phyloP scores from a whole-genome alignment of 2,888 invertebrate genomes.

The Archips xylosteana region DNA sequence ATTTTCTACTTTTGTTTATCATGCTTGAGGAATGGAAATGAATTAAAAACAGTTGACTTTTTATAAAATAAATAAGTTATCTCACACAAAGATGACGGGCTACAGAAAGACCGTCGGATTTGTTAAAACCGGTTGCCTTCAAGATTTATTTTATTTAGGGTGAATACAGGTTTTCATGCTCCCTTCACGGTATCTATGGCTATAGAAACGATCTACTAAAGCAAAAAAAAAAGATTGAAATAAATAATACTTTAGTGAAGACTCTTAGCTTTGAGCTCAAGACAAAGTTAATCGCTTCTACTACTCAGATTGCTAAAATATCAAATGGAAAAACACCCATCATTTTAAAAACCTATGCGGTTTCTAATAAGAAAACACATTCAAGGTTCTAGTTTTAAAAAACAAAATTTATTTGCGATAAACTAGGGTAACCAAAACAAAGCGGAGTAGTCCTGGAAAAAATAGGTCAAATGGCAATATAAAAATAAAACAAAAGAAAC shows the following conservation, averaged over 20 bases:
- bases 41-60: not conserved
- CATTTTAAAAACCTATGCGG: too few relatives aligned
- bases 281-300: too few relatives aligned
- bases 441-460: not conserved
- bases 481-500: conserved; percentile 18
- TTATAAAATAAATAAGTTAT: not conserved
- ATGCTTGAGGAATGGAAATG: too few relatives aligned
- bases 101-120: conserved; percentile 9
- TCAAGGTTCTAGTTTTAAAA: not conserved
- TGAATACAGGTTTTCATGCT: conserved; percentile 16
- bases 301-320: not conserved
- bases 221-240: not conserved
- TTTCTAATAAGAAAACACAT: too few relatives aligned
- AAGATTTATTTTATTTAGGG: conserved; percentile 20
- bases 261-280: too few relatives aligned
- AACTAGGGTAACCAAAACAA: not conserved
- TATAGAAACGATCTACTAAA: not conserved
- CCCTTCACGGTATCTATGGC: not conserved
- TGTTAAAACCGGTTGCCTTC: conserved; percentile 10
- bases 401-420: not conserved
- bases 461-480: not conserved
- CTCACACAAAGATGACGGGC: not conserved
- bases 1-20: too few relatives aligned
- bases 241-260: not conserved
- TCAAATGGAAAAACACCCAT: not conserved